Base-by-base conservation (phyloP, 2,797 vertebrate species). In the Coranthus polyacanthus region DNA sequence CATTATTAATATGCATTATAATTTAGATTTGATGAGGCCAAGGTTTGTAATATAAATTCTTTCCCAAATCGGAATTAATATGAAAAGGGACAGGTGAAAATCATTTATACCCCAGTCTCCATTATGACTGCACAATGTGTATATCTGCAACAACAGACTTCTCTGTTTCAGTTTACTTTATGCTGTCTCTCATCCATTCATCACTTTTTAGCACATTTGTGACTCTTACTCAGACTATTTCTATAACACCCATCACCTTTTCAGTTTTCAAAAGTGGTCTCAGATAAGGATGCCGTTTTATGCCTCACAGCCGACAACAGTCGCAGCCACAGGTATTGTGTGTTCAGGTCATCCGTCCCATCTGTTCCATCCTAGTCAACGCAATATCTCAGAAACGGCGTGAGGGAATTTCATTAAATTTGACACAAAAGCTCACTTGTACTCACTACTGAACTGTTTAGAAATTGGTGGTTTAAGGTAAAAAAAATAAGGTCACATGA, bases 161-260 rank as follows among this genome's bases (percentile, higher is more conserved):
- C n/a, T n/a, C n/a, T n/a, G n/a, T n/a, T n/a, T n/a, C n/a, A n/a
- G n/a, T n/a, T n/a, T n/a, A n/a, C n/a, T n/a, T n/a, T n/a, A n/a
- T n/a, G n/a, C n/a, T n/a, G n/a, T 51, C 41, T 59, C 26, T 53
- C 22, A 21, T 49, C 21, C 29, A 29, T 36, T 67, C 36, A 12
- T n/a, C 7, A 10, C 5, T 15, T 50, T 2, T 10, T 29, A 49
- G 36, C 41, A 57, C 21, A 43, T 51, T 72, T 58, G 21, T 57
- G 3, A 57, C 66, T 34, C 41, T 34, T 39, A 20, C 13, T 63
- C 22, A 32, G 32, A 37, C 53, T 65, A 5, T 63, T 63, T 70
- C 47, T 70, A 46, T 57, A 17, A 78, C 65, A 67, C 29, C 22
- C 41, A 42, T 81, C 34, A 50, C 53, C 34, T 20, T 57, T 36